These are phyloP conservation scores for Prunella himalayana DNA, from an alignment of 2,113 vertebrate genomes.

Conservation along the genomic window DNA sequence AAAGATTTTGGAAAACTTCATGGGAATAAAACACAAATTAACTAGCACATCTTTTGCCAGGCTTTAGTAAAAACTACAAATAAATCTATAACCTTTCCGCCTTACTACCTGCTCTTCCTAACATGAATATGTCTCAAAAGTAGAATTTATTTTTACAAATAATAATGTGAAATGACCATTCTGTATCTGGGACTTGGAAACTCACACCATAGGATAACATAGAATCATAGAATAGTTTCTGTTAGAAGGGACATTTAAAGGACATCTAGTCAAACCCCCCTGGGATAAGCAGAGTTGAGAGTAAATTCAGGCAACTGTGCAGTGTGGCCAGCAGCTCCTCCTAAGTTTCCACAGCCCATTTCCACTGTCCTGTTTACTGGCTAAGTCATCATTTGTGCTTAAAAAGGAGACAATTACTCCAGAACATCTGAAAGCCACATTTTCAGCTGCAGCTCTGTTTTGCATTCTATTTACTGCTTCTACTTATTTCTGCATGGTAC, in stretches of 20 bases:
- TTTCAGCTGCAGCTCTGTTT: neutral
- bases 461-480: neutral
- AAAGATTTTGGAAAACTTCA: neutral
- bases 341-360: neutral
- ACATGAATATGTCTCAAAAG: neutral
- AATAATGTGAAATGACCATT: neutral
- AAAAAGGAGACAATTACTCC: neutral
- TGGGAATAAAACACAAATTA: neutral
- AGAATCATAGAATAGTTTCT: neutral
- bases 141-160: neutral
- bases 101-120: neutral
- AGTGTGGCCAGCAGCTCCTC: neutral
- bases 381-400: neutral
- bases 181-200: neutral
- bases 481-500: neutral
- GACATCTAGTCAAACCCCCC: neutral
- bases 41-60: neutral
- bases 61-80: neutral
- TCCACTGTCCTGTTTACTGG: neutral
- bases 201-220: rapidly evolving
- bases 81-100: neutral
- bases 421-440: neutral
- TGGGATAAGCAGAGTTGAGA: neutral
- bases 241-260: neutral
- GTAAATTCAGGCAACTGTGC: neutral